Evolutionary conservation across 23 tunicate species (phyloP), one percentile per base, ranked within the genome.

Genomic region (Halocynthia aurantium): DNA sequence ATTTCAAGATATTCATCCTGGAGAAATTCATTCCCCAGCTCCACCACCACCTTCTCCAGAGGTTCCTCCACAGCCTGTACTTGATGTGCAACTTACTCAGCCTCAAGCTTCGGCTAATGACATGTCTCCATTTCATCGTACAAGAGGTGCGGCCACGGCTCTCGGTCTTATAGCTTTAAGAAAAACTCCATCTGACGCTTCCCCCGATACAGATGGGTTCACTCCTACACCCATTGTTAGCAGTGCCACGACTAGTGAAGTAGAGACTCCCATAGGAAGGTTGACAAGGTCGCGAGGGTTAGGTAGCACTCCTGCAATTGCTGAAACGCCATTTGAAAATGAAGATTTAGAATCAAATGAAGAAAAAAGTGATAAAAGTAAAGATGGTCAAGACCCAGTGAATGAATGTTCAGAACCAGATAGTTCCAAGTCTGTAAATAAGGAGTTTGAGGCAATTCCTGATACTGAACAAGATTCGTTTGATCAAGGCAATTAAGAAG

Each of bases 21-120:
- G 50, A 21, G 78, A 74, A 74, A 74, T 56, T 8, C 50, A 18
- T 12, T 74, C 78, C 19, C 78, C 78, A 12, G 62, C 56, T 8
- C 78, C 78, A 54, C 78, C 78, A 8, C 78, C 78, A 13, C 78
- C 78, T 12, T 74, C 78, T 22, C 78, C 78, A 7, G 78, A 74
- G 31, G 44, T 31, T 31, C 44, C 44, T 31, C 78, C 78, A 5
- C 18, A 19, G 21, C 31, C 78, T 20, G 63, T 22, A 8, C 55
- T 19, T 74, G 56, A 54, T n/a, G 18, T 22, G 56, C 56, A 6
- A 21, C 19, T 13, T 49, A 51, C 78, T 8, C 64, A 53, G 18
- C 13, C 13, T 7, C 8, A 12, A 8, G 19, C 63, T 13, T 44
- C 55, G 56, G 13, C 62, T 10, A 74, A 64, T n/a, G 44, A 31